These are phyloP conservation scores for Rhyacichthys aspro DNA, from an alignment of 2,797 vertebrate species.

Conservation along the genomic window DNA sequence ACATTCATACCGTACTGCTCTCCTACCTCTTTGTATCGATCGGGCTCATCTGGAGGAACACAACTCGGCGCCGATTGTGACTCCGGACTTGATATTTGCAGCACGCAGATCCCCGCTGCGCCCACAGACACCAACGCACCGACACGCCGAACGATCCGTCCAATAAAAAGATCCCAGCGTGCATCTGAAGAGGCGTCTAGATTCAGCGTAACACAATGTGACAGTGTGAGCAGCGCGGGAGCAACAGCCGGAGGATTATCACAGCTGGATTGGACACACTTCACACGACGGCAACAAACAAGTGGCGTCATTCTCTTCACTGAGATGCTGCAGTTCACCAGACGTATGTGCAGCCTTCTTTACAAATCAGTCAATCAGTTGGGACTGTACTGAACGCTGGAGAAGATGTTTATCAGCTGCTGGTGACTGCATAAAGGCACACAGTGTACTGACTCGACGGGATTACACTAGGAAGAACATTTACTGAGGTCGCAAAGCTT, in stretches of 20 bases:
- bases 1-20: constrained; percentile 70
- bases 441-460: no score
- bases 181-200: constrained; percentile 34
- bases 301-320: constrained; percentile 27
- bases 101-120: constrained; percentile 15
- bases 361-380: no score
- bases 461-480: no score
- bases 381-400: no score
- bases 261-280: constrained; percentile 40
- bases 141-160: constrained; percentile 5
- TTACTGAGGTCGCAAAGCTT: no score
- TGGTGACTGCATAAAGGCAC: no score
- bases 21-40: constrained; percentile 69
- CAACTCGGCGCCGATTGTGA: constrained; percentile 48
- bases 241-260: constrained; percentile 45
- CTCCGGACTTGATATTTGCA: constrained; percentile 52
- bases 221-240: constrained; percentile 33
- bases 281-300: constrained; percentile 28
- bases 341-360: no score
- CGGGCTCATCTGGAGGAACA: constrained; percentile 57
- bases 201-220: constrained; percentile 49
- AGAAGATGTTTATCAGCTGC: no score
- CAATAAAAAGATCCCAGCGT: constrained; percentile 16
- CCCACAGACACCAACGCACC: constrained; percentile 1
- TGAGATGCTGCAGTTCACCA: constrained; percentile 1